Base-by-base conservation (phyloP, 2,888 invertebrate genomes). In the Drosophila putrida region DNA sequence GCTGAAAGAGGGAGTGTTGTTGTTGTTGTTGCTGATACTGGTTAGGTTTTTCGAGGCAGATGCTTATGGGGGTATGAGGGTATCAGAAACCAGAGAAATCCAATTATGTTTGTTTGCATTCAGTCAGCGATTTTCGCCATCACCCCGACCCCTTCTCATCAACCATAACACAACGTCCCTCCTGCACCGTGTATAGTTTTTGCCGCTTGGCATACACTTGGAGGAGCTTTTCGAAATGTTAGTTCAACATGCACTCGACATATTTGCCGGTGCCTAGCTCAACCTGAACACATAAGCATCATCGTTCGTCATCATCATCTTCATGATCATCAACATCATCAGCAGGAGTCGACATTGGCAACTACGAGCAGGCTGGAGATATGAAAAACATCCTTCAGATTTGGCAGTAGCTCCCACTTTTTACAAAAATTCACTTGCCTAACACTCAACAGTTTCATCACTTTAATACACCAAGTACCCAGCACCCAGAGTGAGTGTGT, bases 101-200 rank as follows among this genome's bases (percentile, higher is more conserved):
- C 86, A 87, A 87, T 87, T 87, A 87, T 87, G 88, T 89, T 87
- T 89, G 86, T 87, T 87, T 87, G 86, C 86, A 80, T 84, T 87
- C 87, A 87, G 89, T 86, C 86, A 86, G 85, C 85, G 89, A 81
- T 87, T 85, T 85, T 83, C 71, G 72, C 82, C 63, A 65, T 51
- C 46, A 36, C 20, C 33, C 3, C 41, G 36, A 46, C 53, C 51
- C 9, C 15, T 2, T 25, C 25, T 41, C 20, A 35, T 31, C 43
- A 59, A 46, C 8, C 6, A 31, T 41, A n/a, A 20, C 50, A 62
- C n/a, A 20, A 9, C 6, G 20, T 31, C n/a, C 43, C 44, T 28
- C 43, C 44, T 28, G 41, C 64, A 20, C 8, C 65, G 39, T 64
- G 46, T 61, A 70, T 70, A 75, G 79, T 85, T 88, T 82, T 81